Base-by-base conservation (phyloP, 1,140 invertebrate genomes). In the Drosophila ironensis region DNA sequence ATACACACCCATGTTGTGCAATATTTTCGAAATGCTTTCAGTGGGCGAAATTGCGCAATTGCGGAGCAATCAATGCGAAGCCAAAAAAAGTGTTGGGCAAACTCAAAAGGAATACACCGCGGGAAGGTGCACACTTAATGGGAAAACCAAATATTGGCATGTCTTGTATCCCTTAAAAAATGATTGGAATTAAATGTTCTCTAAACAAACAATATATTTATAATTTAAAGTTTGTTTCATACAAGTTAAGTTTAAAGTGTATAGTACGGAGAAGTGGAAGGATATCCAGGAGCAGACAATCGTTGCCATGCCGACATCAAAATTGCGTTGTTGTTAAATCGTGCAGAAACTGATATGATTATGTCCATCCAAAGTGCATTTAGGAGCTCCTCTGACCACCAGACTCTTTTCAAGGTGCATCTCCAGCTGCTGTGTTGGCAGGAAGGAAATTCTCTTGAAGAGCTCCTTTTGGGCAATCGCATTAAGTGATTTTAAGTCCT, bases 321-420 rank as follows among this genome's bases (percentile, higher is more conserved):
- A 57, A 77, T 82, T 77, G 73, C 81, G 74, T 67, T 59, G 60
- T 71, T 80, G 80, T 87, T 88, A 74, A 88, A 88, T 88, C 86
- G 87, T 61, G 73, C 54, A 63, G 86, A 88, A 88, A 66, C 53
- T 88, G 81, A 88, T 82, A 74, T 77, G 86, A 88, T 88, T 88
- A 88, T 81, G 63, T 40, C 38, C 78, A 41, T 27, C 61, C 46
- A 56, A 41, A 22, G 45, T 70, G 40, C 51, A 59, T 16, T 28
- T 24, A 6, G 33, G 38, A 25, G n/a, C n/a, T 9, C 17, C n/a
- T 20, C 20, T 45, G 33, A 16, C 19, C 25, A 46, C 14, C n/a
- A n/a, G n/a, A 11, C 28, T 0, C 28, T 14, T 27, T 24, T 9
- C 30, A 14, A 42, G 45, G 60, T 59, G 24, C 52, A 45, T 54